A percentile compares a stretch with the other conserved stretches of the same genome.
These are phyloP conservation scores for Adelges cooleyi DNA, from an alignment of 1,140 invertebrate genomes.

Conservation along the genomic window DNA sequence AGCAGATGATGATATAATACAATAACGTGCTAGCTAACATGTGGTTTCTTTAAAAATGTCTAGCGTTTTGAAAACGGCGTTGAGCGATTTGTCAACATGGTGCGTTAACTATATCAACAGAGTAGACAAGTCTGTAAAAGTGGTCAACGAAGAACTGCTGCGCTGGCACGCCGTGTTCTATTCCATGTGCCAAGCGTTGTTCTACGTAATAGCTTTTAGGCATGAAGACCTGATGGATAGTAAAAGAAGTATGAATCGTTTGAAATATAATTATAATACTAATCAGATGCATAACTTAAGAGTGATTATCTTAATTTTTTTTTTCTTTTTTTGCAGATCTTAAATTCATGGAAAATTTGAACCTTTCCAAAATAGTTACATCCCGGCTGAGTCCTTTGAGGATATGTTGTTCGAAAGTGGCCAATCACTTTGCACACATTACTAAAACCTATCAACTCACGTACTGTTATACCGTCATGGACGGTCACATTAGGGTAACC, in stretches of 20 bases:
- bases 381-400: slow-evolving; percentile 74
- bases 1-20: slow-evolving; percentile 32
- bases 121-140: slow-evolving; percentile 42
- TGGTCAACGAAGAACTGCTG: slow-evolving; percentile 42
- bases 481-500: slow-evolving; percentile 39
- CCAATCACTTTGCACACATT: slow-evolving; percentile 71
- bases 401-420: slow-evolving; percentile 61
- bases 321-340: slow-evolving; percentile 50
- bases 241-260: slow-evolving; percentile 53
- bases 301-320: slow-evolving; percentile 31
- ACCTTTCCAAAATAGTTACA: slow-evolving; percentile 70
- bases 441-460: slow-evolving; percentile 75
- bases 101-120: slow-evolving; percentile 59
- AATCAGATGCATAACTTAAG: neutral
- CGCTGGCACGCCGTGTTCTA: slow-evolving; percentile 76
- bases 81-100: slow-evolving; percentile 57
- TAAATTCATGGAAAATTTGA: slow-evolving; percentile 63
- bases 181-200: slow-evolving; percentile 75
- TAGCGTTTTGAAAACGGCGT: slow-evolving; percentile 49
- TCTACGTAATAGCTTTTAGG: slow-evolving; percentile 80
- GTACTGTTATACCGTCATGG: slow-evolving; percentile 82
- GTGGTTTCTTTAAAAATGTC: neutral
- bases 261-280: slow-evolving; percentile 11
- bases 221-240: slow-evolving; percentile 66
- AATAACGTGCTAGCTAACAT: neutral